phyloP scores from a whole-genome alignment of 2,113 vertebrate species.

The Myocastor coypus region DNA sequence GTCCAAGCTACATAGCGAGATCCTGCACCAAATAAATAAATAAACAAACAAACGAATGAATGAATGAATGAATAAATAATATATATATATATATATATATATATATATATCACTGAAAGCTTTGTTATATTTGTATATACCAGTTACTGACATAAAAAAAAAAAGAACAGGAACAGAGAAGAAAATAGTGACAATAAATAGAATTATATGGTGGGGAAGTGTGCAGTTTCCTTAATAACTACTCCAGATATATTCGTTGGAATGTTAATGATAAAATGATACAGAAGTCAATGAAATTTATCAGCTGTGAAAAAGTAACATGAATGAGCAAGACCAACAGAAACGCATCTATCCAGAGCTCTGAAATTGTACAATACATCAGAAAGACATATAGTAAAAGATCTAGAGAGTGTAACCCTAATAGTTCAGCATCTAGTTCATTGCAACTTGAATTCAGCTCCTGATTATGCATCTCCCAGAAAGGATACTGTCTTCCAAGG shows the following conservation, averaged over 20 bases:
- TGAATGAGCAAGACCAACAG: neutral
- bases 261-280: neutral
- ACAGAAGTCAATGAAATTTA: neutral
- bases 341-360: neutral
- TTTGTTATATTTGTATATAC: neutral
- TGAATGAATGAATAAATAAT: too few relatives aligned
- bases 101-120: neutral
- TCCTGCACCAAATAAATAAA: too few relatives aligned
- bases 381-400: neutral
- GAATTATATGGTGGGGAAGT: neutral
- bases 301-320: neutral
- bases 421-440: neutral
- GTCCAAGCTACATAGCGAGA: too few relatives aligned
- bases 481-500: neutral
- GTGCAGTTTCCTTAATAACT: neutral
- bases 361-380: rapidly evolving
- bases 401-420: neutral
- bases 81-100: too few relatives aligned
- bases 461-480: neutral
- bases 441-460: neutral
- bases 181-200: neutral
- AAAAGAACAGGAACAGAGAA: neutral
- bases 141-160: neutral
- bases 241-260: neutral
- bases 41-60: too few relatives aligned